Conservation (phyloP, 2,113 vertebrate species). For the Picathartes gymnocephalus region DNA sequence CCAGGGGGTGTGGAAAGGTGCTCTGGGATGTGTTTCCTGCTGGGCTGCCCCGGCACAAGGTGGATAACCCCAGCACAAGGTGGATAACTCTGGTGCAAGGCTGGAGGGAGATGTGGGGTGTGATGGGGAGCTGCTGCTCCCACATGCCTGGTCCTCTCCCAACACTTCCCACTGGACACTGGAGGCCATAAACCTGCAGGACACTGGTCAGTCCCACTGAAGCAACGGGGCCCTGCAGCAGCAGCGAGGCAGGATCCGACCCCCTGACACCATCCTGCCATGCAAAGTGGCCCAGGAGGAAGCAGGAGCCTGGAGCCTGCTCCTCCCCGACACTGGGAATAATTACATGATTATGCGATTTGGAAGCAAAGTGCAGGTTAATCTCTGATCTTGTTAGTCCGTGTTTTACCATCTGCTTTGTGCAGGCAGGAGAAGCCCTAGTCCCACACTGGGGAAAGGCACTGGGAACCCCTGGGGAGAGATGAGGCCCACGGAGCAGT, state of each 20-base stretch:
- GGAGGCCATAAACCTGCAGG: neutral
- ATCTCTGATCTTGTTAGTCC: conserved; percentile 51
- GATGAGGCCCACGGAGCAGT: neutral
- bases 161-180: neutral
- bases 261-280: neutral
- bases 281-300: neutral
- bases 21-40: rapidly evolving
- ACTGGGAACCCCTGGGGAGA: neutral
- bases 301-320: neutral
- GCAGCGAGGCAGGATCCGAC: neutral
- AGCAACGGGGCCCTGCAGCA: neutral
- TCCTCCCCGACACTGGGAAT: neutral
- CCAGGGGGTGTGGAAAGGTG: neutral
- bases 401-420: conserved; percentile 44
- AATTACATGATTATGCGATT: conserved; percentile 28
- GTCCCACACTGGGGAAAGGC: neutral
- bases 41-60: neutral
- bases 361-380: conserved; percentile 47
- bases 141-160: rapidly evolving
- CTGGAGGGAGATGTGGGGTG: rapidly evolving
- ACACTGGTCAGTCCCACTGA: neutral
- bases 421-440: neutral
- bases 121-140: neutral
- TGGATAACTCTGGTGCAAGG: rapidly evolving
- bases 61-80: rapidly evolving